phyloP scores from a whole-genome alignment of 2,888 invertebrate genomes.

The Chalcosyrphus nemorum region DNA sequence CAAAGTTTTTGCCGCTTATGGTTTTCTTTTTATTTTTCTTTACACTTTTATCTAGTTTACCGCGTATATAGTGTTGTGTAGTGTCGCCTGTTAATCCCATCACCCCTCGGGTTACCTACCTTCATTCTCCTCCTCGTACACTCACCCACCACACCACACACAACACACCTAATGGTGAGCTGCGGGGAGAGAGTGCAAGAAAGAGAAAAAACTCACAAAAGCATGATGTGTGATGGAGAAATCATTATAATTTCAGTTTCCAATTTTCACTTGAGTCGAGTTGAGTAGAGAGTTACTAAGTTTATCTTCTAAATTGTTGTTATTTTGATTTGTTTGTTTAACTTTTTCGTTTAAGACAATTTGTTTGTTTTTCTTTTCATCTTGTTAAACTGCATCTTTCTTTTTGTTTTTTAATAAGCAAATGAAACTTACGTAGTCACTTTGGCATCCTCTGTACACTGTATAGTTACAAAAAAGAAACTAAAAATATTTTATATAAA shows the following conservation, averaged over 20 bases:
- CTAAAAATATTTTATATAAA: too few relatives aligned
- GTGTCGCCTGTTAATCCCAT: slow-evolving; percentile 7
- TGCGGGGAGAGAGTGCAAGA: not conserved
- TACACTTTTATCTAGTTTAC: slow-evolving; percentile 39
- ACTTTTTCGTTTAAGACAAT: not conserved
- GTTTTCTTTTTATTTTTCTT: not conserved
- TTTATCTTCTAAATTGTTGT: not conserved
- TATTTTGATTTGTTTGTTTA: slow-evolving; percentile 26
- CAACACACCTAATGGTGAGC: slow-evolving; percentile 74
- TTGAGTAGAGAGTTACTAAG: slow-evolving; percentile 27
- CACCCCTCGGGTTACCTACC: slow-evolving; percentile 12
- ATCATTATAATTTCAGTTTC: slow-evolving; percentile 51
- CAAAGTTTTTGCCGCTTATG: slow-evolving; percentile 29
- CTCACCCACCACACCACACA: slow-evolving; percentile 36
- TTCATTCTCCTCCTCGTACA: slow-evolving; percentile 1
- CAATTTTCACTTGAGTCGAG: slow-evolving; percentile 57
- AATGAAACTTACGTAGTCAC: slow-evolving; percentile 21
- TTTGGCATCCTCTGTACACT: slow-evolving; percentile 4
- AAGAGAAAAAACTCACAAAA: slow-evolving; percentile 41
- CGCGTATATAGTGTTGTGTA: slow-evolving; percentile 15
- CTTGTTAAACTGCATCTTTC: slow-evolving; percentile 29
- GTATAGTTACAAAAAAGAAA: slow-evolving; percentile 2
- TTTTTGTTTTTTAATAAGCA: too few relatives aligned
- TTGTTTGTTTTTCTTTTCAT: too few relatives aligned
- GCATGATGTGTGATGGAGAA: slow-evolving; percentile 55